phyloP scores from a whole-genome alignment of 1,140 invertebrate genomes.

The Drosophila parvula region DNA sequence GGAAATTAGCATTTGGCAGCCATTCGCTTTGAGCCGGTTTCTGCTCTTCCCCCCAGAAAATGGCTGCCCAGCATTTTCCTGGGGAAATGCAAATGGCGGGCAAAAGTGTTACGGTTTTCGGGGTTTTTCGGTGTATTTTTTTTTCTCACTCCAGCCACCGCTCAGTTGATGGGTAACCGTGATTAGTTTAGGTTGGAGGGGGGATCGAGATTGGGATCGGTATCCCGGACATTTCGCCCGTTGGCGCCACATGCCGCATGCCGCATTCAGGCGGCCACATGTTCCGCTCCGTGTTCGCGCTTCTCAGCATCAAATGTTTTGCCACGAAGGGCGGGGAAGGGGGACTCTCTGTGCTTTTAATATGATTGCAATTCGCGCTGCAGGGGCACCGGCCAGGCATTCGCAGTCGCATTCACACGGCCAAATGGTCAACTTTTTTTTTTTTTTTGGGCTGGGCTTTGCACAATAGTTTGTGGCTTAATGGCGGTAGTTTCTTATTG shows the following conservation, averaged over 20 bases:
- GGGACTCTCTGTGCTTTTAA: constrained; percentile 55
- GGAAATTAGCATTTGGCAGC: constrained; percentile 69
- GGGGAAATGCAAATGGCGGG: constrained; percentile 50
- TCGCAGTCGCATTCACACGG: constrained; percentile 38
- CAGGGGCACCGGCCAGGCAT: constrained; percentile 18
- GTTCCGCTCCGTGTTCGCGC: constrained; percentile 16
- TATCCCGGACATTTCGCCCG: constrained; percentile 16
- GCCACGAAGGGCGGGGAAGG: constrained; percentile 14
- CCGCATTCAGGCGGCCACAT: constrained; percentile 27
- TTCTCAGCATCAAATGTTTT: constrained; percentile 44
- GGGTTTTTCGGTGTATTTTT: background rate
- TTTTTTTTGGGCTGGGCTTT: constrained; percentile 10
- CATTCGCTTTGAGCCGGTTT: constrained; percentile 32
- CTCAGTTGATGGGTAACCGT: constrained; percentile 47
- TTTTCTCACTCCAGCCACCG: constrained; percentile 11
- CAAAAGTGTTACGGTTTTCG: constrained; percentile 63
- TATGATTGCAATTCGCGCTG: constrained; percentile 74
- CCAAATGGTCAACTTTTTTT: constrained; percentile 56
- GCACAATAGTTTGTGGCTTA: constrained; percentile 14
- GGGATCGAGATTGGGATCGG: constrained; percentile 4
- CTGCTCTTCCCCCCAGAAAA: constrained; percentile 12
- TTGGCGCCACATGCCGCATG: constrained; percentile 48
- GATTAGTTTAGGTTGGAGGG: constrained; percentile 58
- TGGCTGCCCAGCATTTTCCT: constrained; percentile 9
- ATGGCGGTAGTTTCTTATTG: constrained; percentile 5